These are phyloP conservation scores for Aelia acuminata DNA, from an alignment of 2,888 invertebrate genomes.

Conservation along the genomic window DNA sequence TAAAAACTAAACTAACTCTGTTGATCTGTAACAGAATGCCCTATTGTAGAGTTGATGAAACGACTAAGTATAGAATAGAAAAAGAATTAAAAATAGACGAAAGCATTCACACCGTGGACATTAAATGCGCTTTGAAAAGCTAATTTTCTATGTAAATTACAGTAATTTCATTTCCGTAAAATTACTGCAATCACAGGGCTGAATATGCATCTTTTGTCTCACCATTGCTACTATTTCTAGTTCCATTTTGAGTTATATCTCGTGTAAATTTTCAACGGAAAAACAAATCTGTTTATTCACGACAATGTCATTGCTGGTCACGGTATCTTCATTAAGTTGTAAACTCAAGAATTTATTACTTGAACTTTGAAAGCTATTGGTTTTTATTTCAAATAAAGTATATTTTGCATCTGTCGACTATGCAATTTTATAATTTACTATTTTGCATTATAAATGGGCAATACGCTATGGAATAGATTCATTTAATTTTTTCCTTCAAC, in stretches of 20 bases:
- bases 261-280: not conserved
- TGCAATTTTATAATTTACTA: too few species aligned
- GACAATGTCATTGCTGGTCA: not conserved
- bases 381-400: too few species aligned
- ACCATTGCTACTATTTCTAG: not conserved
- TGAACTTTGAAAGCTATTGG: not conserved
- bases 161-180: not conserved
- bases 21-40: too few species aligned
- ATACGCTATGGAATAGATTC: too few species aligned
- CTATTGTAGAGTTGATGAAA: too few species aligned
- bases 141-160: not conserved
- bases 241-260: not conserved
- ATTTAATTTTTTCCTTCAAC: too few species aligned
- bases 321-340: not conserved
- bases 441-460: too few species aligned
- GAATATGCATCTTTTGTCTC: not conserved
- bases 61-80: too few species aligned
- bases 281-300: not conserved
- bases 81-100: not conserved
- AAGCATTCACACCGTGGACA: not conserved
- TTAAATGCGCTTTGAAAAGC: not conserved
- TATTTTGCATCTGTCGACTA: too few species aligned
- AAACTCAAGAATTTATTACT: not conserved
- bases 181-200: not conserved
- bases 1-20: too few species aligned